Percentiles rank a stretch among this genome's conserved stretches.
Conservation (phyloP, 2,113 vertebrate species). For the Thunnus maccoyii region DNA sequence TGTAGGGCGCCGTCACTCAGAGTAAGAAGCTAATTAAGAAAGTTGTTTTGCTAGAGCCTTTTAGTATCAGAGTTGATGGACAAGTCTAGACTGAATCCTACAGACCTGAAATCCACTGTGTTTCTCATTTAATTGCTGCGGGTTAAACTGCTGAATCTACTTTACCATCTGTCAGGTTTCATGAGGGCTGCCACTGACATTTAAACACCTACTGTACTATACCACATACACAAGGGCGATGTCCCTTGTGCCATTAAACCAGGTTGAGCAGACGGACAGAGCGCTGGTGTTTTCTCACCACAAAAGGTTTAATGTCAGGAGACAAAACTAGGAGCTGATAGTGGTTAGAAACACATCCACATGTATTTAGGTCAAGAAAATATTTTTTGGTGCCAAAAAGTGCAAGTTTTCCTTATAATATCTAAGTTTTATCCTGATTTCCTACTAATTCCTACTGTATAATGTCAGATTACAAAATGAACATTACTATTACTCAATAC, state of each 20-base stretch:
- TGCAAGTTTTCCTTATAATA: too few relatives aligned
- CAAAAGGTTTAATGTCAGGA: conserved; percentile 1
- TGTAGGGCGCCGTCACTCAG: too few relatives aligned
- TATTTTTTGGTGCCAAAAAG: too few relatives aligned
- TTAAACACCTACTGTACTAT: conserved; percentile 42
- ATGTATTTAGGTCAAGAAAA: background rate
- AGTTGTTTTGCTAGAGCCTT: too few relatives aligned
- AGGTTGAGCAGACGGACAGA: background rate
- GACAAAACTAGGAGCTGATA: background rate
- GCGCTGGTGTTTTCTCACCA: conserved; percentile 1
- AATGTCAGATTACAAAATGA: too few relatives aligned
- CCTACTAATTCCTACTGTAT: too few relatives aligned
- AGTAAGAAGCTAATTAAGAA: too few relatives aligned
- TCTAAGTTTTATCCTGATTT: too few relatives aligned
- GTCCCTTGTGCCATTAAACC: conserved; percentile 26
- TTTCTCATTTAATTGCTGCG: conserved; percentile 13
- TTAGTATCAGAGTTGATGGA: too few relatives aligned
- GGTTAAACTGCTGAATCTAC: conserved; percentile 27
- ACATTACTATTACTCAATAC: too few relatives aligned
- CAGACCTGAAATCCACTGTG: conserved; percentile 1
- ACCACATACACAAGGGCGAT: background rate
- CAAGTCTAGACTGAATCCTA: background rate
- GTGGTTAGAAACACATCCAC: background rate
- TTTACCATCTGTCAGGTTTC: conserved; percentile 32
- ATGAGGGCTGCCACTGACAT: conserved; percentile 21